Evolutionary conservation across 2,797 vertebrate genomes (phyloP), one percentile per base, ranked within the genome.

Genomic region (Paratrypauchen microcephalus): DNA sequence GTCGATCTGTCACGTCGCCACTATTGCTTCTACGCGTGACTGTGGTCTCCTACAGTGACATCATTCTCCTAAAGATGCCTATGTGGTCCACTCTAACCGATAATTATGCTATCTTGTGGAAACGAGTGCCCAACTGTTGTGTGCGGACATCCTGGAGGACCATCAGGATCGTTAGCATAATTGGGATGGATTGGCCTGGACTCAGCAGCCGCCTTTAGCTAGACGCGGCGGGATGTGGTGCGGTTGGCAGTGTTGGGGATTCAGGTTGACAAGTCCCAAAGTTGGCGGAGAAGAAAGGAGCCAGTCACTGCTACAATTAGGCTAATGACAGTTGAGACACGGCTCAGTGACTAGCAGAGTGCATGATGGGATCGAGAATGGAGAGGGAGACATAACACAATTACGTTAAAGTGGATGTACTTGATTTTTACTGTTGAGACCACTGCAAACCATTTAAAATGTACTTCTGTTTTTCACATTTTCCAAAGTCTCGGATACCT

Each of bases 271-370:
- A 57, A 69, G 71, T 66, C 66, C 63, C 72, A 65, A 39, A 66
- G 47, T 86, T 82, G 82, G 76, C 77, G 65, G 60, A 28, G 59
- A 63, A 68, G 63, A 72, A 76, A 78, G 30, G 64, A 80, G 69
- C 71, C 75, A 70, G 74, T 73, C 86, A 54, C 62, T 58, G 76
- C 70, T 76, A 85, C 81, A 80, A 85, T 88, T 75, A 85, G 82
- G 73, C 75, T 83, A 86, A 91, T 85, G 80, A 70, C 73, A 70
- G 78, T 36, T 71, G 80, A 83, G 73, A 86, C 66, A 2, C 36
- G 71, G 81, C 68, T 82, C 72, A 74, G 71, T 59, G 68, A 69
- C 76, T 73, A 79, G 72, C 41, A 8, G 15, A 41, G 68, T 65
- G 62, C 79, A 66, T 72, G 78, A 86, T 71, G 79, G 68, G 76